Conservation (phyloP, 2,888 invertebrate genomes). For the Drosophila ustulata region DNA sequence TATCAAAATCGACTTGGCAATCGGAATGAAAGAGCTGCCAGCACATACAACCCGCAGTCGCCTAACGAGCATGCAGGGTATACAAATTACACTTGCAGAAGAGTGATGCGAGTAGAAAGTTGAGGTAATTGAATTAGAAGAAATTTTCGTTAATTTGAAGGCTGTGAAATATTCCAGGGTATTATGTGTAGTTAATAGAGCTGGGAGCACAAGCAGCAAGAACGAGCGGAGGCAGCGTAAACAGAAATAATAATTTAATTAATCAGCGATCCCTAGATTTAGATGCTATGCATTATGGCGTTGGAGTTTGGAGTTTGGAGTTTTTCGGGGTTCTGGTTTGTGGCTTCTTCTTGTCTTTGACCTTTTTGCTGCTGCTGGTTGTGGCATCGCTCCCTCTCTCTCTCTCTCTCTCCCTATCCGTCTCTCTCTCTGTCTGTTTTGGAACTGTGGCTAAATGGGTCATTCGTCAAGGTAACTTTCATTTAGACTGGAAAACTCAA, state of each 20-base stretch:
- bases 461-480: slow-evolving; percentile 84
- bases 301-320: neutral
- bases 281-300: slow-evolving; percentile 33
- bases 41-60: neutral
- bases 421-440: slow-evolving; percentile 55
- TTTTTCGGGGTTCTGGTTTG: slow-evolving; percentile 30
- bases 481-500: slow-evolving; percentile 79
- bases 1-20: no score
- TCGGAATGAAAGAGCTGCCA: neutral
- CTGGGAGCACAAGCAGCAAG: slow-evolving; percentile 15
- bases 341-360: slow-evolving; percentile 66
- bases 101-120: slow-evolving; percentile 13
- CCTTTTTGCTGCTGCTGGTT: slow-evolving; percentile 54
- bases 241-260: slow-evolving; percentile 67
- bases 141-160: slow-evolving; percentile 11
- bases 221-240: slow-evolving; percentile 16
- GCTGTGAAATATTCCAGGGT: slow-evolving; percentile 19
- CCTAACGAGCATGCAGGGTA: neutral
- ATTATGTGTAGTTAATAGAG: slow-evolving; percentile 30
- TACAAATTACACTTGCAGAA: slow-evolving; percentile 3
- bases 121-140: slow-evolving; percentile 9
- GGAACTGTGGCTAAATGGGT: slow-evolving; percentile 80
- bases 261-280: slow-evolving; percentile 45
- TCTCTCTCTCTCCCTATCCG: slow-evolving; percentile 22
- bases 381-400: slow-evolving; percentile 14